Conservation (phyloP, 2,888 invertebrate species). For the Papilio gigon region DNA sequence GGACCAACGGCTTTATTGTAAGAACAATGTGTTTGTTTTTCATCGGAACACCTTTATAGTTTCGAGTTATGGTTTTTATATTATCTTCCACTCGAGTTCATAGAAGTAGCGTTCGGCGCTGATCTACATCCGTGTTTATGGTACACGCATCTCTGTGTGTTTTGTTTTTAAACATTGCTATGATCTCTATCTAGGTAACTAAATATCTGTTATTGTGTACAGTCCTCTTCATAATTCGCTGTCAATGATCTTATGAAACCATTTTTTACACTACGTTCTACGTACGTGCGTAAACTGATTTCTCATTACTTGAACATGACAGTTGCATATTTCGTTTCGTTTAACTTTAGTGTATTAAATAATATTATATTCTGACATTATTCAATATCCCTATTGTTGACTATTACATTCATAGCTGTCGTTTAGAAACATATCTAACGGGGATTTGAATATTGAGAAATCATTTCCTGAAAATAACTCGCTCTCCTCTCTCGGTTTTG, state of each 20-base stretch:
- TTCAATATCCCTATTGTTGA: slow-evolving; percentile 3
- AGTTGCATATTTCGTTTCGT: too few species aligned
- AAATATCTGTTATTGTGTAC: not conserved
- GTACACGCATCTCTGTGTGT: slow-evolving; percentile 41
- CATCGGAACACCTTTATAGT: slow-evolving; percentile 49
- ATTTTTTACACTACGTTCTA: not conserved
- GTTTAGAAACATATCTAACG: slow-evolving; percentile 4
- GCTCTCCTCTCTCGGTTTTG: slow-evolving; percentile 38
- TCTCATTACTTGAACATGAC: too few species aligned
- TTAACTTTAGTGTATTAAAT: too few species aligned
- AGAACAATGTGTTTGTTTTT: slow-evolving; percentile 66
- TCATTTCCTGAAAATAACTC: slow-evolving; percentile 41
- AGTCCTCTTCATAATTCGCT: not conserved
- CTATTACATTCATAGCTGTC: not conserved
- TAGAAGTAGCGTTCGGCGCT: slow-evolving; percentile 41
- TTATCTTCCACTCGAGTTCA: slow-evolving; percentile 41
- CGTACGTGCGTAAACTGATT: not conserved
- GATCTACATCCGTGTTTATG: slow-evolving; percentile 38
- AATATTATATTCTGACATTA: not conserved
- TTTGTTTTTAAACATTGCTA: slow-evolving; percentile 36
- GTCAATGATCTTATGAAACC: not conserved
- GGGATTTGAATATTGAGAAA: slow-evolving; percentile 32
- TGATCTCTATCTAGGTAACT: not conserved
- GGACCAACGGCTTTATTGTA: slow-evolving; percentile 56
- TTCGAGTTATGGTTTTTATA: slow-evolving; percentile 48